These are phyloP conservation scores for Idaea dimidiata DNA, from an alignment of 2,888 invertebrate species.

Conservation along the genomic window DNA sequence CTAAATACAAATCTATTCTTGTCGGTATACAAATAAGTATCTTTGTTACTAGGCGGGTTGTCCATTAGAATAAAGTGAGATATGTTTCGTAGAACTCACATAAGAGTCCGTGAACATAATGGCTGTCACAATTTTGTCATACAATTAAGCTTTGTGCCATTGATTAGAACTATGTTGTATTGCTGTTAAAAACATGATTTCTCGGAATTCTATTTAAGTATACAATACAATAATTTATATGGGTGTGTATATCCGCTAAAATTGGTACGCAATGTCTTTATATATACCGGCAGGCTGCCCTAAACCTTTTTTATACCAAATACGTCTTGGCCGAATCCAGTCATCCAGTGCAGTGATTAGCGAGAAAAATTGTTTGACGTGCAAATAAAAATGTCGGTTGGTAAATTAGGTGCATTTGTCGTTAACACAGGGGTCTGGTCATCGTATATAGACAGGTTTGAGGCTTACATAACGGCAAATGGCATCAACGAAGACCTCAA, in stretches of 20 bases:
- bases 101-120: not conserved
- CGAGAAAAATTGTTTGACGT: too few species aligned
- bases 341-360: too few species aligned
- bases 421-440: conserved; percentile 15
- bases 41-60: not conserved
- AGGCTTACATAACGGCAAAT: conserved; percentile 27
- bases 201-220: not conserved
- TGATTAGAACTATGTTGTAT: not conserved
- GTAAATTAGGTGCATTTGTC: not conserved
- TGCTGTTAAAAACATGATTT: not conserved
- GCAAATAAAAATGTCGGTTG: not conserved
- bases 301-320: too few species aligned
- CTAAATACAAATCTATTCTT: too few species aligned
- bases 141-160: not conserved
- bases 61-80: not conserved
- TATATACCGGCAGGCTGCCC: too few species aligned
- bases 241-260: too few species aligned
- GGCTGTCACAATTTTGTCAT: not conserved
- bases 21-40: too few species aligned
- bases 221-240: not conserved
- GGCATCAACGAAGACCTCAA: conserved; percentile 15
- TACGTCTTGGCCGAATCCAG: too few species aligned
- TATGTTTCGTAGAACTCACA: not conserved
- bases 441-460: conserved; percentile 20
- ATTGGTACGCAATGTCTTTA: too few species aligned